Conservation (phyloP, 2,113 vertebrate genomes). For the Phrynocephalus versicolor region DNA sequence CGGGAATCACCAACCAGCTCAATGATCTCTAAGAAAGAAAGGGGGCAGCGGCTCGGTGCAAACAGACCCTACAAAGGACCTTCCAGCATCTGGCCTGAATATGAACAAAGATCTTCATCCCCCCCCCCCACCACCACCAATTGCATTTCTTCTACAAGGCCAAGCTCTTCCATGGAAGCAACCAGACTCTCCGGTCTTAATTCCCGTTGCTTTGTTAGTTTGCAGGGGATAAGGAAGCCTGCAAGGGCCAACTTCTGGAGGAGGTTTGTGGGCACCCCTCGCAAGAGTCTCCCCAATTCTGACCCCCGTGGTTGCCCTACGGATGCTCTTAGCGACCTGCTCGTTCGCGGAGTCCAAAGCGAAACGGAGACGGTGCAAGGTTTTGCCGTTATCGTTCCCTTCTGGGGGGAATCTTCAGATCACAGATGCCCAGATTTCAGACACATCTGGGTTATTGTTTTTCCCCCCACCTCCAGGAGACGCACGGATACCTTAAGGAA, state of each 20-base stretch:
- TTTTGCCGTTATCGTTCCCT: not conserved
- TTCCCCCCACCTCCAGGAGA: too few species aligned
- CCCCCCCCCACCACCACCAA: too few species aligned
- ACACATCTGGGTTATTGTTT: too few species aligned
- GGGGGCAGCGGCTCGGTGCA: too few species aligned
- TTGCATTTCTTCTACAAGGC: too few species aligned
- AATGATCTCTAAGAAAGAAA: not conserved
- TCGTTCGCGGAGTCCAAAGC: rapidly evolving
- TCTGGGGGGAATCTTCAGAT: rapidly evolving
- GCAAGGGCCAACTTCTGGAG: not conserved
- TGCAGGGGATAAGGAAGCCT: rapidly evolving
- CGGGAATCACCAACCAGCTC: not conserved
- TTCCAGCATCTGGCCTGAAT: constrained; percentile 6
- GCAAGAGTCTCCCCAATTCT: not conserved
- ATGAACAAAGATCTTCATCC: not conserved
- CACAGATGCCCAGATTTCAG: not conserved
- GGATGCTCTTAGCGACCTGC: rapidly evolving
- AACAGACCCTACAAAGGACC: not conserved
- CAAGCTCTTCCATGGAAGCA: too few species aligned
- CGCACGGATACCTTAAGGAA: not conserved
- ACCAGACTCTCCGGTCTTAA: too few species aligned
- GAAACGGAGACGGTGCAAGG: rapidly evolving
- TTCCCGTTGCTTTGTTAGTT: not conserved
- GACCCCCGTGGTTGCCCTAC: rapidly evolving
- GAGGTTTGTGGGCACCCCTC: not conserved